Percentiles rank a stretch among this genome's conserved stretches.
These are phyloP conservation scores for Allygus modestus DNA, from an alignment of 2,888 invertebrate species.

Conservation along the genomic window DNA sequence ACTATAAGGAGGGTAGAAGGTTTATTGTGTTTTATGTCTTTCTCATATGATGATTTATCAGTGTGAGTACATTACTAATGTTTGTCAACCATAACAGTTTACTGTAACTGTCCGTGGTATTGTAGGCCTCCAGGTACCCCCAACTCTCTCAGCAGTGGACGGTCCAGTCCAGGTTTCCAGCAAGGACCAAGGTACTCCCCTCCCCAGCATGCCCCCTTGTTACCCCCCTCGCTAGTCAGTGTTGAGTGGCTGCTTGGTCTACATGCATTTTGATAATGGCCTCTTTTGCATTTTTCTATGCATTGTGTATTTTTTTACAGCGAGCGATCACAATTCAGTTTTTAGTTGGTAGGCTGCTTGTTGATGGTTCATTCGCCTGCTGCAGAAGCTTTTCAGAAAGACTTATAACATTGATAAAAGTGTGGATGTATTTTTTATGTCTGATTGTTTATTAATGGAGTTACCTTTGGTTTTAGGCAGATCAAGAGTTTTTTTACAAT, in stretches of 20 bases:
- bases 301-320: constrained; percentile 14
- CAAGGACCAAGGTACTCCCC: constrained; percentile 73
- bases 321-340: neutral
- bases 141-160: constrained; percentile 73
- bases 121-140: constrained; percentile 60
- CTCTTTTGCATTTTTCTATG: constrained; percentile 15
- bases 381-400: neutral
- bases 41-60: too few relatives aligned
- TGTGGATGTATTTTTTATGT: neutral
- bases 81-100: too few relatives aligned
- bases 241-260: neutral
- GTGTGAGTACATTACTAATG: too few relatives aligned
- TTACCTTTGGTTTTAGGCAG: constrained; percentile 26
- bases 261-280: constrained; percentile 4
- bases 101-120: too few relatives aligned
- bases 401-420: neutral
- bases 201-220: too few relatives aligned
- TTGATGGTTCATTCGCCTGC: neutral
- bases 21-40: too few relatives aligned
- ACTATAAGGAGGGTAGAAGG: too few relatives aligned
- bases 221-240: constrained; percentile 18
- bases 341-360: constrained; percentile 24
- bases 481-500: constrained; percentile 35
- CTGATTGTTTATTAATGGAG: neutral
- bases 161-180: constrained; percentile 74